These are phyloP conservation scores for Numenius arquata DNA, from an alignment of 2,113 vertebrate species.

Conservation along the genomic window DNA sequence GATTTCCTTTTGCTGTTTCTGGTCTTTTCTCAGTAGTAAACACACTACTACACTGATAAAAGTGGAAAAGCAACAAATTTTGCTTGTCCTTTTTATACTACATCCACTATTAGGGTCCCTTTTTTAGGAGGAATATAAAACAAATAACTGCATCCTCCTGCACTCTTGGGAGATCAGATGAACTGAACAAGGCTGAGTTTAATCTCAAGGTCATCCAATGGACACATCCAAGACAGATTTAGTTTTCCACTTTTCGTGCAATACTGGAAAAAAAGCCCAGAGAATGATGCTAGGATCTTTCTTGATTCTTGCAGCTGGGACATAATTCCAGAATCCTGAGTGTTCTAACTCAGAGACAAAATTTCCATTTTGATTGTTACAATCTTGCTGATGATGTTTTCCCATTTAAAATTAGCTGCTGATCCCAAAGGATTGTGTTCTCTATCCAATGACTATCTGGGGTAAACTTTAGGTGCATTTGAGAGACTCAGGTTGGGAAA, in stretches of 20 bases:
- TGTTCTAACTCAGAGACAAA: not conserved
- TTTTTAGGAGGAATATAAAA: not conserved
- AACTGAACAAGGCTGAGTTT: not conserved
- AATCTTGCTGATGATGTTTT: not conserved
- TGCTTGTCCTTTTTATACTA: not conserved
- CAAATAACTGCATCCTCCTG: not conserved
- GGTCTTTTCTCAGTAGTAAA: not conserved
- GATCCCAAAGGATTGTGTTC: accelerated
- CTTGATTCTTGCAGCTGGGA: not conserved
- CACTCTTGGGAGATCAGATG: not conserved
- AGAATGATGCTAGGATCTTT: accelerated
- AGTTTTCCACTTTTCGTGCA: not conserved
- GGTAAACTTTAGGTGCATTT: not conserved
- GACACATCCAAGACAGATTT: not conserved
- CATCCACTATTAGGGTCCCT: not conserved
- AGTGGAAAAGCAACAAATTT: not conserved
- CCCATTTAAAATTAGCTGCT: not conserved
- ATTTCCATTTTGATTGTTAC: not conserved
- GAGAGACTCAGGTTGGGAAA: not conserved
- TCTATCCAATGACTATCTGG: not conserved
- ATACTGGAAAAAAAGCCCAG: not conserved
- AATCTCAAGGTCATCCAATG: not conserved
- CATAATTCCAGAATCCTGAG: not conserved
- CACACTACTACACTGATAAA: not conserved
- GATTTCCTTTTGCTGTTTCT: not conserved